Evolutionary conservation across 37 sponge, comb jelly and placozoan species (phyloP).

Genomic region (Mnemiopsis leidyi): DNA sequence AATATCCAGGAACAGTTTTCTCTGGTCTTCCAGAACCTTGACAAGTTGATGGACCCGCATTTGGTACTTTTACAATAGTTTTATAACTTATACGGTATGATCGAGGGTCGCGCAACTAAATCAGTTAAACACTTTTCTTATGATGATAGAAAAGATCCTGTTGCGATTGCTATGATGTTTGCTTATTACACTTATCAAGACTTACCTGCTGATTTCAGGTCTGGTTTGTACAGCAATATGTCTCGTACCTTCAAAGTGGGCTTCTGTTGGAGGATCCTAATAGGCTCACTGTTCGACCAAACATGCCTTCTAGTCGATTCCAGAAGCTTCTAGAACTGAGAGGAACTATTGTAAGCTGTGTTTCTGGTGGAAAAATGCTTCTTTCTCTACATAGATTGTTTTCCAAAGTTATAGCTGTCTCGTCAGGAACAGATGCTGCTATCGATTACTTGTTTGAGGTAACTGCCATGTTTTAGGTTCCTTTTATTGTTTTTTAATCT

Average conservation of each 20-base stretch:
- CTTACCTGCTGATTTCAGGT: not conserved
- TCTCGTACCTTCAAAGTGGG: not conserved
- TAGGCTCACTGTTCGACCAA: not conserved
- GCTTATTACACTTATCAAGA: not conserved
- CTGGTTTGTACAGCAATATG: conserved; percentile 9
- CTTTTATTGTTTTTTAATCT: too few relatives aligned
- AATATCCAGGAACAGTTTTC: not conserved
- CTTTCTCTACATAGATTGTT: not conserved
- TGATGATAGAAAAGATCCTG: too few relatives aligned
- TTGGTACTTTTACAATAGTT: too few relatives aligned
- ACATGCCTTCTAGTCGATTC: not conserved
- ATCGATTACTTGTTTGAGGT: conserved; percentile 2
- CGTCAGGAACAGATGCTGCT: not conserved
- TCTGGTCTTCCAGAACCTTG: not conserved
- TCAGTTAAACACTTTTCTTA: too few relatives aligned
- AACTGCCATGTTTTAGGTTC: too few relatives aligned
- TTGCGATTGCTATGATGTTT: too few relatives aligned
- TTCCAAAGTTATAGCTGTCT: not conserved
- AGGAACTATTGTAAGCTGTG: not conserved
- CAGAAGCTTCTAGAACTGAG: not conserved
- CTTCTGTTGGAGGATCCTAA: not conserved
- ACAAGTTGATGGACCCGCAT: not conserved
- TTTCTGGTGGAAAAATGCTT: not conserved
- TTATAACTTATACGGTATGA: too few relatives aligned
- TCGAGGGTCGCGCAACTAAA: too few relatives aligned